Evolutionary conservation across 2,797 vertebrate genomes (phyloP).

Genomic region (Leptatherina wallacei): DNA sequence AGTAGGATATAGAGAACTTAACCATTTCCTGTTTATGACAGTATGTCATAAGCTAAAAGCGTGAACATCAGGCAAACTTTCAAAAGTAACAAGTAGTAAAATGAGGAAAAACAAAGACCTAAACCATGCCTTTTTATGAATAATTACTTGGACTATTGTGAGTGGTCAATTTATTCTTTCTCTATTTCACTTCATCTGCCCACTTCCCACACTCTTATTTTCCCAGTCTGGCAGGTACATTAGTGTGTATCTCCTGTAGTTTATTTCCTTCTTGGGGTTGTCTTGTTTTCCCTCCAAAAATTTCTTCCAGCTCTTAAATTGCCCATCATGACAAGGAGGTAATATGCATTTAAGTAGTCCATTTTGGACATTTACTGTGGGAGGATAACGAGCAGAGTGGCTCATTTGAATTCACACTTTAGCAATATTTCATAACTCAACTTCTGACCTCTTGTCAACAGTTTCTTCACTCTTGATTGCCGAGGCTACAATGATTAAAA

Average conservation of each 20-base stretch:
- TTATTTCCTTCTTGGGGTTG: conserved; percentile 30
- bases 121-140: not conserved
- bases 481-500: conserved; percentile 60
- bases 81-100: not conserved
- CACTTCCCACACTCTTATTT: conserved; percentile 13
- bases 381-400: conserved; percentile 58
- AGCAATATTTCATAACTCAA: conserved; percentile 64
- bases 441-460: conserved; percentile 71
- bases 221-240: conserved; percentile 26
- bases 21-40: not conserved
- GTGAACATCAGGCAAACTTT: not conserved
- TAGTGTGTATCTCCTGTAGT: conserved; percentile 29
- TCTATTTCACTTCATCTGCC: conserved; percentile 9
- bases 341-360: conserved; percentile 52
- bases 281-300: conserved; percentile 39
- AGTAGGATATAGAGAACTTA: not conserved
- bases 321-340: conserved; percentile 27
- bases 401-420: conserved; percentile 67
- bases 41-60: not conserved
- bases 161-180: conserved; percentile 8
- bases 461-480: conserved; percentile 57
- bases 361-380: conserved; percentile 58
- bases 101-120: not conserved
- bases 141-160: not conserved
- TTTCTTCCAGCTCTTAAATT: conserved; percentile 39